phyloP scores from a whole-genome alignment of 2,113 vertebrate species.

The Leiothrix lutea region DNA sequence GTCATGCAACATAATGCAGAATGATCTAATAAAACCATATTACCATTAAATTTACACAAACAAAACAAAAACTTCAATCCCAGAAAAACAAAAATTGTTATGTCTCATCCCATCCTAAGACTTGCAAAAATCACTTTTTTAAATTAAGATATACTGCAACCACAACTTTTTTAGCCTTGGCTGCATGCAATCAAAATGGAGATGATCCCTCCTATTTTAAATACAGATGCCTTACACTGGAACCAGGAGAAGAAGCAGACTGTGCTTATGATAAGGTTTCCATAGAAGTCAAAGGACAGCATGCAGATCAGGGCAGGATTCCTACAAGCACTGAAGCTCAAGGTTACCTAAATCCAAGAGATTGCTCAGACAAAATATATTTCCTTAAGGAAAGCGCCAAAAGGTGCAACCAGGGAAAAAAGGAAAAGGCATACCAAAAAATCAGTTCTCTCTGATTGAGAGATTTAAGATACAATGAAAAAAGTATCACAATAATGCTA shows the following conservation, averaged over 20 bases:
- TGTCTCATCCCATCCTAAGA: neutral
- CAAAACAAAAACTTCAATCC: neutral
- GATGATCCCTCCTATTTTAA: neutral
- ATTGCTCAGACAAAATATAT: neutral
- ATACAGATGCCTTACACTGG: neutral
- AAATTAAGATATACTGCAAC: neutral
- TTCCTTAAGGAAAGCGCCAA: neutral
- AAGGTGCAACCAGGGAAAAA: neutral
- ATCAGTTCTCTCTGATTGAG: neutral
- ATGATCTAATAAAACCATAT: neutral
- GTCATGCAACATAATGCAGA: neutral
- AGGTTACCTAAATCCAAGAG: conserved; percentile 9
- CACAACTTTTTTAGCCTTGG: neutral
- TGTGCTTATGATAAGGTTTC: neutral
- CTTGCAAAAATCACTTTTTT: neutral
- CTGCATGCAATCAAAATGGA: neutral
- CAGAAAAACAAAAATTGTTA: neutral
- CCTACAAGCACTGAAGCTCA: neutral
- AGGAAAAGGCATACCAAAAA: neutral
- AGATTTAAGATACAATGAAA: neutral
- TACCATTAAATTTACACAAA: neutral
- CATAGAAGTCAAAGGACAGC: neutral
- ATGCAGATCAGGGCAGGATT: neutral
- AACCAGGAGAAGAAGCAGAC: neutral
- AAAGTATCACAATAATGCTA: neutral